Conservation (phyloP, 35 echinoderm and acorn worm genomes). For the Holothuria glaberrima region DNA sequence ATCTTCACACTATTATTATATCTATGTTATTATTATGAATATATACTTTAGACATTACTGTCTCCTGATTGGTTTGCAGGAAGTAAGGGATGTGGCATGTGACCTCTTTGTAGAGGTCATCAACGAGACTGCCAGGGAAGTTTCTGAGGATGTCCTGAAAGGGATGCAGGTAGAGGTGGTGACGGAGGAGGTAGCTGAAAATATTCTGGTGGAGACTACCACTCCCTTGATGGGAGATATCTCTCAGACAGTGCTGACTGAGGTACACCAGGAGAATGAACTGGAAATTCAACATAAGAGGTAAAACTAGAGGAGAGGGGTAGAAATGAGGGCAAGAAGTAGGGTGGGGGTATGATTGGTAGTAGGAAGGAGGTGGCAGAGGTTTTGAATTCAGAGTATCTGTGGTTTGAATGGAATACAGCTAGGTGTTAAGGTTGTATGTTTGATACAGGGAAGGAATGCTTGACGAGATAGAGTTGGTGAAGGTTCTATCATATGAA, state of each 20-base stretch:
- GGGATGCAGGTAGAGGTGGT: slow-evolving; percentile 2
- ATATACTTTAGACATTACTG: neutral
- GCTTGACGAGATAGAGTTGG: no score
- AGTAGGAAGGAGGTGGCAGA: no score
- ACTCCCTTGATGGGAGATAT: neutral
- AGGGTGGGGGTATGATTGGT: no score
- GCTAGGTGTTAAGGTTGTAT: no score
- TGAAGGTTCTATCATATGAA: no score
- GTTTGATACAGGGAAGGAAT: no score
- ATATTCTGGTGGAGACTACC: neutral
- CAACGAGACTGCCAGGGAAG: slow-evolving; percentile 65
- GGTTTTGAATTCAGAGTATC: no score
- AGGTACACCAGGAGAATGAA: neutral
- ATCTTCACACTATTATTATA: no score
- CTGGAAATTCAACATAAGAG: neutral
- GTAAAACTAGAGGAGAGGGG: no score
- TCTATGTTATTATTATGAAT: no score
- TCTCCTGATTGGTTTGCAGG: neutral
- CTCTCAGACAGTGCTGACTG: neutral
- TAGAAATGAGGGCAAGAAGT: no score
- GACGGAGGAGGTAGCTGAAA: neutral
- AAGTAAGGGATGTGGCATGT: neutral
- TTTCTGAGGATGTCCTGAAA: slow-evolving; percentile 43
- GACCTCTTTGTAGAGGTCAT: slow-evolving; percentile 74
- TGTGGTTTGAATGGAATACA: no score